Base-by-base conservation (phyloP, 1,140 invertebrate species). In the Bombus superbus region DNA sequence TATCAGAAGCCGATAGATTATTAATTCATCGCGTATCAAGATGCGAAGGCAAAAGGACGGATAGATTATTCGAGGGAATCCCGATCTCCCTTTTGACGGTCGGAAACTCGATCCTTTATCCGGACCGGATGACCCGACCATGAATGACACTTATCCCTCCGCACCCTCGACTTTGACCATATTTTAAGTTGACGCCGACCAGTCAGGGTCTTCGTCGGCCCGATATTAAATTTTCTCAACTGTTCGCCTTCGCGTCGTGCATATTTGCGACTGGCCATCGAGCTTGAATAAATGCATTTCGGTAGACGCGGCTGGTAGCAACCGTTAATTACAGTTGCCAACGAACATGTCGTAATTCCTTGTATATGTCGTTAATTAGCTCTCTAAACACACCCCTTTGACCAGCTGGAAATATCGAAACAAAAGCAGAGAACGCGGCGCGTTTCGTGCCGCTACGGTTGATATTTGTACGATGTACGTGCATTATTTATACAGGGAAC, bases 61-160 rank as follows among this genome's bases (percentile, higher is more conserved):
- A 85, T 53, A 28, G 76, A 64, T 72, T 53, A 64, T 53, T 73
- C 32, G 15, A 59, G 57, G 38, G 53, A 79, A 47, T 84, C 42
- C 9, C 53, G 83, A 72, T 84, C 38, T 84, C 76, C 59, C 57
- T 73, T 80, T 72, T 85, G 76, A 85, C 83, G 80, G 77, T 11
- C 25, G 40, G 76, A 73, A 85, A 85, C 57, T 59, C 83, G 66
- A 85, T 85, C 83, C 68, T 85, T 85, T 72, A 80, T 72, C 53
- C 68, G 18, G 57, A 10, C 32, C 32, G 18, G n/a, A 59, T 32
- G 40, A 53, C 25, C 59, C 53, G 40, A 71, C n/a, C 59, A 62
- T 62, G 53, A 57, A 59, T 80, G 82, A 84, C 57, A 64, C 44
- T 79, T 62, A 62, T 85, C 68, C 68, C 42, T 73, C 57, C 35